phyloP scores from a whole-genome alignment of 2,113 vertebrate genomes.

The Nettapus auritus region DNA sequence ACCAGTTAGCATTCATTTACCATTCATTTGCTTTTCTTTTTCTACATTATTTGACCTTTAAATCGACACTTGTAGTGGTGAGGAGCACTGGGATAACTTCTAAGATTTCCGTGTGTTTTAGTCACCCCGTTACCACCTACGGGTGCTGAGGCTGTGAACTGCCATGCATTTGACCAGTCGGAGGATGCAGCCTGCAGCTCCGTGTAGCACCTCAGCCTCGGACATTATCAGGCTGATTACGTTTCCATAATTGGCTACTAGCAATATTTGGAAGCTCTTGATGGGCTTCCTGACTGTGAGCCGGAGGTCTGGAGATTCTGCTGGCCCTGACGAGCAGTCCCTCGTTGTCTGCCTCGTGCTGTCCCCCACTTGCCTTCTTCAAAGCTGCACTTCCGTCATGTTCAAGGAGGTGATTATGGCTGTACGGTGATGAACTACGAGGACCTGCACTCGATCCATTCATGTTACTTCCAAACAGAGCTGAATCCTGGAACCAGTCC shows the following conservation, averaged over 20 bases:
- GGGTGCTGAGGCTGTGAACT: not conserved
- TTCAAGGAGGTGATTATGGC: not conserved
- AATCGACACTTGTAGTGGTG: slow-evolving; percentile 5
- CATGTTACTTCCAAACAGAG: rapidly evolving
- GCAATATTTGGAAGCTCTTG: not conserved
- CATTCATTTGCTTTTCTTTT: slow-evolving; percentile 57
- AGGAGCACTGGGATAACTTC: slow-evolving; percentile 32
- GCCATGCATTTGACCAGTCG: rapidly evolving
- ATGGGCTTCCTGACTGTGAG: not conserved
- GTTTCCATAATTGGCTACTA: rapidly evolving
- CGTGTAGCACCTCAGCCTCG: not conserved
- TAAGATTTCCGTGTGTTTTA: slow-evolving; percentile 36
- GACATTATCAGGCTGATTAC: not conserved
- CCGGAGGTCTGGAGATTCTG: not conserved
- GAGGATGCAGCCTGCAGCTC: not conserved
- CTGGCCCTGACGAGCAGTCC: not conserved
- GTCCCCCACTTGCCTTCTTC: not conserved
- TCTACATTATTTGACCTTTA: slow-evolving; percentile 42
- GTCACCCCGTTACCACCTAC: not conserved
- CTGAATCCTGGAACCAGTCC: not conserved
- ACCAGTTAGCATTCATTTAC: slow-evolving; percentile 39
- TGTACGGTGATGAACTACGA: rapidly evolving
- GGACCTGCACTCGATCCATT: rapidly evolving
- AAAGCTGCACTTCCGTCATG: rapidly evolving
- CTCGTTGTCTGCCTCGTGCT: not conserved